Evolutionary conservation across 2,113 vertebrate species (phyloP).

Genomic region (Strix aluco): DNA sequence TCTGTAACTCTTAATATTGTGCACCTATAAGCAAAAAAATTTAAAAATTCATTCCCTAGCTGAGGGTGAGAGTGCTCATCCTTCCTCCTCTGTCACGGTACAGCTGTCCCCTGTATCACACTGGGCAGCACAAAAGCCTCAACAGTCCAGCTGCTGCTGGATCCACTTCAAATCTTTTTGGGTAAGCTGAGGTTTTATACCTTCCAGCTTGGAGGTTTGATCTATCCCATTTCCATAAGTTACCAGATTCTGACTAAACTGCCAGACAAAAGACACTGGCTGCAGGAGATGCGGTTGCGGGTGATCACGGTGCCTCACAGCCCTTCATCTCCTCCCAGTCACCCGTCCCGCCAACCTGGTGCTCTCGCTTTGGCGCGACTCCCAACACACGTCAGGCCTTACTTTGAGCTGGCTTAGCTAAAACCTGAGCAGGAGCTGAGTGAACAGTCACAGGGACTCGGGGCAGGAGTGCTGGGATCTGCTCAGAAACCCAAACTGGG

Average conservation of each 20-base stretch:
- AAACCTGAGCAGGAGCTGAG: not conserved
- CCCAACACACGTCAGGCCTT: not conserved
- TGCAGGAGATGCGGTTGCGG: not conserved
- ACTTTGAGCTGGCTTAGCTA: not conserved
- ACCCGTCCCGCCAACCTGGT: not conserved
- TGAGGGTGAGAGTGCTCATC: not conserved
- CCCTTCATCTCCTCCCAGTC: not conserved
- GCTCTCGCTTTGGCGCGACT: too few species aligned
- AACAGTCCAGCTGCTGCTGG: not conserved
- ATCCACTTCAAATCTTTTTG: not conserved
- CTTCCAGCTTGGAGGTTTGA: not conserved
- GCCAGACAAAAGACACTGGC: not conserved
- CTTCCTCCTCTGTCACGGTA: accelerated
- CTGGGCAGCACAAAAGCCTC: not conserved
- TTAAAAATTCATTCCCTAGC: too few species aligned
- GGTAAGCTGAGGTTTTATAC: not conserved
- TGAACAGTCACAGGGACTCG: not conserved
- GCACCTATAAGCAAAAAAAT: not conserved
- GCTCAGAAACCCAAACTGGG: too few species aligned
- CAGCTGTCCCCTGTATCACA: too few species aligned
- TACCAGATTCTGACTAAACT: not conserved
- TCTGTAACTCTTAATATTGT: too few species aligned
- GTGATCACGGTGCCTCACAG: accelerated
- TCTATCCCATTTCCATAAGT: not conserved
- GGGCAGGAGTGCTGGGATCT: not conserved